phyloP scores from a whole-genome alignment of 2,888 invertebrate genomes.

The Nomada fabriciana region DNA sequence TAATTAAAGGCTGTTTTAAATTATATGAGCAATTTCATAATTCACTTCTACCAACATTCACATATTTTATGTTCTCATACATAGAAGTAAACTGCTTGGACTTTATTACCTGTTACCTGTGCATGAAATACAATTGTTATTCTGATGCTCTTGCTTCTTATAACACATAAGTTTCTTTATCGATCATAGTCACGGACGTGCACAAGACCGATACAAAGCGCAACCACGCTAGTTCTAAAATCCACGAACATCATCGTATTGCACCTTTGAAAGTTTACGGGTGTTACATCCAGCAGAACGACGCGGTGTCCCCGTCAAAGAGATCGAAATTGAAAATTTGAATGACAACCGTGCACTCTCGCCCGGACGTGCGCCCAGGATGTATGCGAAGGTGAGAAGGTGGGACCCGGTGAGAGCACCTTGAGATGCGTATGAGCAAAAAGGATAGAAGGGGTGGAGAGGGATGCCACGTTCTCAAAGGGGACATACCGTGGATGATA shows the following conservation, averaged over 20 bases:
- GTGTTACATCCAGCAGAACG: slow-evolving; percentile 5
- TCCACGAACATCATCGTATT: neutral
- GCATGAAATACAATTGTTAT: neutral
- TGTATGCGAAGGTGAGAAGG: slow-evolving; percentile 43
- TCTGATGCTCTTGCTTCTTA: neutral
- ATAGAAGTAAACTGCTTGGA: too few species aligned
- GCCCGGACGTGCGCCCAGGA: slow-evolving; percentile 52
- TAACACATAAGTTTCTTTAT: neutral
- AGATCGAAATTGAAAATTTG: slow-evolving; percentile 65
- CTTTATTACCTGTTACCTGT: neutral
- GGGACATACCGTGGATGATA: slow-evolving; percentile 80
- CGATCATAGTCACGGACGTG: too few species aligned
- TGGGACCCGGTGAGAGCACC: slow-evolving; percentile 48
- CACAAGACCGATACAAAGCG: neutral
- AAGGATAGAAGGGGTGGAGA: slow-evolving; percentile 58
- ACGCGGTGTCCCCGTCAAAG: slow-evolving; percentile 51
- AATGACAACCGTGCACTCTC: slow-evolving; percentile 65
- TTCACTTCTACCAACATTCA: too few species aligned
- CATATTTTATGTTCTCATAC: too few species aligned
- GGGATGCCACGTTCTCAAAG: slow-evolving; percentile 75
- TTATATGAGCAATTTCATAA: too few species aligned
- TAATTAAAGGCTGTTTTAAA: too few species aligned
- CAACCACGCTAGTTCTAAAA: neutral
- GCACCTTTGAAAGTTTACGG: slow-evolving; percentile 21
- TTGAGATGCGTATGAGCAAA: slow-evolving; percentile 50